Conservation (phyloP, 2,797 vertebrate species). For the Labeo calbasu region DNA sequence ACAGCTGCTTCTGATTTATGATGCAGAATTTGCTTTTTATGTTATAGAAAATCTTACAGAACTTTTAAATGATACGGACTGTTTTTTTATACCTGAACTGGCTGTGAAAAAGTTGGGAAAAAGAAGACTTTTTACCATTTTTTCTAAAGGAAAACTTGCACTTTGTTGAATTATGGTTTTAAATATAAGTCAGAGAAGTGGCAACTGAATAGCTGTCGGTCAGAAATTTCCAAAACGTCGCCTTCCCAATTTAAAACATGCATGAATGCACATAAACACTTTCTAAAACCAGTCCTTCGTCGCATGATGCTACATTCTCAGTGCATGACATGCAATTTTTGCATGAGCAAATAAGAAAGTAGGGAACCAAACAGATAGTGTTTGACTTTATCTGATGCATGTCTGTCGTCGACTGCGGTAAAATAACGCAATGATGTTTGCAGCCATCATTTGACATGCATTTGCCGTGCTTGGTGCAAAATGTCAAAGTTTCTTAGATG, state of each 20-base stretch:
- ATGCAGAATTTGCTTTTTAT: background rate
- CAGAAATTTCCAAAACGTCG: background rate
- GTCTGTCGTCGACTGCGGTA: background rate
- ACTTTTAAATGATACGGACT: no score
- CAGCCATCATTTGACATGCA: background rate
- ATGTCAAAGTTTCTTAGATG: slow-evolving; percentile 6
- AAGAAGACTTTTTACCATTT: background rate
- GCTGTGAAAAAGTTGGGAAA: background rate
- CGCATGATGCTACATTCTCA: slow-evolving; percentile 21
- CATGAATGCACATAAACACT: slow-evolving; percentile 11
- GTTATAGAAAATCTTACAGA: no score
- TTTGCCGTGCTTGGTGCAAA: background rate
- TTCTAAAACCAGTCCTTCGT: background rate
- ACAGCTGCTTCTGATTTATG: background rate
- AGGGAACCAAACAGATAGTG: background rate
- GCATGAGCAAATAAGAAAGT: slow-evolving; percentile 8
- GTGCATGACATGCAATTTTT: slow-evolving; percentile 59
- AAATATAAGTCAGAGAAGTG: background rate
- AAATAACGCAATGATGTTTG: slow-evolving; percentile 3
- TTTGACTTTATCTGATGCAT: slow-evolving; percentile 20
- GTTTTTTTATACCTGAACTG: no score
- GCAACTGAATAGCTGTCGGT: background rate
- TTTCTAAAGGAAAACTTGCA: background rate
- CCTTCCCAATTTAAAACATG: background rate
- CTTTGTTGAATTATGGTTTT: background rate